phyloP scores from a whole-genome alignment of 2,113 vertebrate species.

The Spermophilus dauricus region DNA sequence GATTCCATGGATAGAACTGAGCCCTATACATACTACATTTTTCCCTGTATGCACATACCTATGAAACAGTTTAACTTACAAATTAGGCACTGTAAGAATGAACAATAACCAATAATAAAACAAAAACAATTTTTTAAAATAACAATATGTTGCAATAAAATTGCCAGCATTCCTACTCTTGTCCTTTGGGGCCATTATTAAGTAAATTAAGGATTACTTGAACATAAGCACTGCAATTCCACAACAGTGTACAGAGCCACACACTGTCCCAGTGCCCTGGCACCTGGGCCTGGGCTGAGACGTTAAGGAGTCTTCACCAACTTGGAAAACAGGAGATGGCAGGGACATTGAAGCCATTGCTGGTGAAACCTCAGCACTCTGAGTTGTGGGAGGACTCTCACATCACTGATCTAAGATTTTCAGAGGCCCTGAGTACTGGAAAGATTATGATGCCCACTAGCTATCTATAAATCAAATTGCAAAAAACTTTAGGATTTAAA shows the following conservation, averaged over 20 bases:
- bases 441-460: background rate
- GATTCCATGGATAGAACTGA: background rate
- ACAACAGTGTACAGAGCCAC: background rate
- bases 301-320: background rate
- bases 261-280: background rate
- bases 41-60: background rate
- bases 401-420: conserved; percentile 2
- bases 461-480: conserved; percentile 37
- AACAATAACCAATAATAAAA: background rate
- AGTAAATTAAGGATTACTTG: background rate
- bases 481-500: conserved; percentile 29
- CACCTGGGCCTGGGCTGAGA: background rate
- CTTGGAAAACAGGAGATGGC: background rate
- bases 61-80: background rate
- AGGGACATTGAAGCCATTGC: background rate
- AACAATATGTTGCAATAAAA: background rate
- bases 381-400: background rate
- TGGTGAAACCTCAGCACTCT: background rate
- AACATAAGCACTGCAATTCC: background rate
- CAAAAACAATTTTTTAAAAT: background rate
- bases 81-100: background rate
- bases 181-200: background rate
- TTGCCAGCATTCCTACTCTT: background rate
- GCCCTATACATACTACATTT: background rate
- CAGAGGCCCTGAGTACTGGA: background rate